Base-by-base conservation (phyloP, 2,888 invertebrate genomes). In the Matsumyia berberina region DNA sequence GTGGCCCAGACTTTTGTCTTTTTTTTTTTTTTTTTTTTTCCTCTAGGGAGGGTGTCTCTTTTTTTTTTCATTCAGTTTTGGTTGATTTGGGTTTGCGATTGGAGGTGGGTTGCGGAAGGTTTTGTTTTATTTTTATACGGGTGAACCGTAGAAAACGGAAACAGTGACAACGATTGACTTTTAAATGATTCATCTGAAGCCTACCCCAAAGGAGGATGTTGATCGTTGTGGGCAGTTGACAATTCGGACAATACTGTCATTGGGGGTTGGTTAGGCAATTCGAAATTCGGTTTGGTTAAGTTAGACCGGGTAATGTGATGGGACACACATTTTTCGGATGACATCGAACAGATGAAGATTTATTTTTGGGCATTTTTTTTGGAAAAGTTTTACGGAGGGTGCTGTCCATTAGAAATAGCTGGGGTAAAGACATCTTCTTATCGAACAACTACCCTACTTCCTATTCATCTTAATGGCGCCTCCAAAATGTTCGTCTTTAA, bases 101-200 rank as follows among this genome's bases (percentile, higher is more conserved):
- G 66, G 49, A 74, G 57, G 49, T 67, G 15, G 58, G 53, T 19
- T 60, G 37, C n/a, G 15, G 37, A 66, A 42, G 66, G 58, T 42
- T 17, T 42, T 29, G 51, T 33, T 53, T 33, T 67, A 60, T 35
- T 17, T 39, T 33, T 69, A 35, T 35, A 5, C 12, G 31, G n/a
- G 9, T 31, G 1, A n/a, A 12, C 35, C 17, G 51, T 35, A 60
- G 66, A 37, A 74, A 69, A 29, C 80, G 79, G 66, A 79, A 73
- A 60, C 66, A 66, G 35, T 73, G 35, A 58, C 72, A 73, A 19
- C 58, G 72, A 79, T 79, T 74, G 80, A 81, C 69, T 81, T 81
- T 69, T 69, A 24, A 74, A 74, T 80, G 67, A 69, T 55, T 55
- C 42, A 37, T 64, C 37, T 7, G 60, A 53, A 29, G 42, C 17